phyloP scores from a whole-genome alignment of 2,888 invertebrate species.

The Lucinisca nassula region DNA sequence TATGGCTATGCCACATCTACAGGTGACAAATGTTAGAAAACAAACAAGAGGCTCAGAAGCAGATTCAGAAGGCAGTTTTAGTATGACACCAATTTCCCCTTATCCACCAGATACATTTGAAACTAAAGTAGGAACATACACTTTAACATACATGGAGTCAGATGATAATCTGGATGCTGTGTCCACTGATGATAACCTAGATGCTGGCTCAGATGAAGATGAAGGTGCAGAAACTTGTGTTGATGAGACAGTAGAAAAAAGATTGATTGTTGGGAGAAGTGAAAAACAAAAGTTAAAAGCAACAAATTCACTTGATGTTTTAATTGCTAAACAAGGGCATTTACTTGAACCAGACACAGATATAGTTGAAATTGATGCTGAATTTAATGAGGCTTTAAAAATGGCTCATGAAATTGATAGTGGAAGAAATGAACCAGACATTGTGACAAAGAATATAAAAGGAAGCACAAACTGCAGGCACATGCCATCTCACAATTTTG shows the following conservation, averaged over 20 bases:
- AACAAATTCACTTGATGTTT: slow-evolving; percentile 50
- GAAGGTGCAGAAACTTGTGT: background rate
- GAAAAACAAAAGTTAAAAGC: slow-evolving; percentile 43
- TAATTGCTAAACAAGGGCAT: slow-evolving; percentile 56
- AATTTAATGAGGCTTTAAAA: slow-evolving; percentile 28
- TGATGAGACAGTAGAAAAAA: slow-evolving; percentile 7
- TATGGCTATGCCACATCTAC: slow-evolving; percentile 41
- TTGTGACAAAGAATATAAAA: no score
- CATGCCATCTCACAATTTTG: no score
- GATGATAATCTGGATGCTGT: slow-evolving; percentile 54
- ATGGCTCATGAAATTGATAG: background rate
- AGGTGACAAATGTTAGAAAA: background rate
- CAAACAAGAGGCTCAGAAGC: slow-evolving; percentile 22
- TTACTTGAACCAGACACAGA: slow-evolving; percentile 34
- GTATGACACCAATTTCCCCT: slow-evolving; percentile 41
- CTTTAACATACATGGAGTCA: slow-evolving; percentile 47
- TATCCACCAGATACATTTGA: slow-evolving; percentile 41
- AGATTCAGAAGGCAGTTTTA: slow-evolving; percentile 47
- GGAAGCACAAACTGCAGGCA: no score
- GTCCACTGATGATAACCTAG: slow-evolving; percentile 45
- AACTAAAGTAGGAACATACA: slow-evolving; percentile 46
- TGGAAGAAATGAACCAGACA: no score
- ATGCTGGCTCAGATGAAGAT: slow-evolving; percentile 19
- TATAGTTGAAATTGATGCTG: slow-evolving; percentile 45
- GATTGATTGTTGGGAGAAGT: background rate